These are phyloP conservation scores for Heliconius nattereri DNA, from an alignment of 1,140 invertebrate genomes.

Conservation along the genomic window DNA sequence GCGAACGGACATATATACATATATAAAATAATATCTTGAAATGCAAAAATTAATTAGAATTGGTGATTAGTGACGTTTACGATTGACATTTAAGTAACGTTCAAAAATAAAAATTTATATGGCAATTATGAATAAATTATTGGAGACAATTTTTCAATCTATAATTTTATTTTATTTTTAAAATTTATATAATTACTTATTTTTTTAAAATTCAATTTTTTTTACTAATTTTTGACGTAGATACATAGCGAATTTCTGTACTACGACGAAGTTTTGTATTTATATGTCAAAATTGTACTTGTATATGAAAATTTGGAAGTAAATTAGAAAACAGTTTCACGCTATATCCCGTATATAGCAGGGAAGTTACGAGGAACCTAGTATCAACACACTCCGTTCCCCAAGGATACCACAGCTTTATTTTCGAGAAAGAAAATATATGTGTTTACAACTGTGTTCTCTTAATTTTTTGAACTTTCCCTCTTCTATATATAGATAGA, in stretches of 20 bases:
- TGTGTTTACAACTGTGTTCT: background rate
- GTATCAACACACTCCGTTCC: background rate
- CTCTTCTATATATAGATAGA: background rate
- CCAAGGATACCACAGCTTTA: background rate
- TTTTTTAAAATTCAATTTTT: too few species aligned
- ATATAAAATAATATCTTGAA: background rate
- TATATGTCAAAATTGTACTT: too few species aligned
- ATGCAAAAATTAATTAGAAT: slow-evolving; percentile 7
- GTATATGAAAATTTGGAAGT: too few species aligned
- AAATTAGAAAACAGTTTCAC: background rate
- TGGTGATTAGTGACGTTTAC: background rate
- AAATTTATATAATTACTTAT: background rate
- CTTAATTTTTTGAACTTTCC: background rate
- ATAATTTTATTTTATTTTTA: background rate
- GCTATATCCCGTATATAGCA: background rate
- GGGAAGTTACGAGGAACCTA: background rate
- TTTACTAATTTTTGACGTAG: too few species aligned
- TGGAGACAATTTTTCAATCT: background rate
- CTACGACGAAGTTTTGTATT: too few species aligned
- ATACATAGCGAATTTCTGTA: too few species aligned
- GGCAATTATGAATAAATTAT: background rate
- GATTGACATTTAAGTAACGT: background rate
- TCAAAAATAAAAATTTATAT: background rate
- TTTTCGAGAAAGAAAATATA: too few species aligned
- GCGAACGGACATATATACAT: background rate